Percentiles rank a stretch among this genome's conserved stretches.
Evolutionary conservation across 2,113 vertebrate species (phyloP).

Genomic region (Cranoglanis bouderius): DNA sequence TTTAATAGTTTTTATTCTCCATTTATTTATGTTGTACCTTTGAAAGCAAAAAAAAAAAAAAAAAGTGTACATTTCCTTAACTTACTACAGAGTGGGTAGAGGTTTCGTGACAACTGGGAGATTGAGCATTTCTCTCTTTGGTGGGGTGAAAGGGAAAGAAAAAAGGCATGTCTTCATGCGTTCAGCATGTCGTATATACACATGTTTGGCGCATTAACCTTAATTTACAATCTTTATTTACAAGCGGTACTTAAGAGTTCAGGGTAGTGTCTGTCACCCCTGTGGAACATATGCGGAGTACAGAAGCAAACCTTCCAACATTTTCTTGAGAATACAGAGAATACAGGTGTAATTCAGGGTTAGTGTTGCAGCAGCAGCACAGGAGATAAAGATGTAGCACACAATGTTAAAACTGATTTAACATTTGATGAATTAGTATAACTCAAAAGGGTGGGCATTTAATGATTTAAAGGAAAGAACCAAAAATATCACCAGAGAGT

Average conservation of each 20-base stretch:
- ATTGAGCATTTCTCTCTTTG: slow-evolving; percentile 63
- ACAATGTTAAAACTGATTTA: not conserved
- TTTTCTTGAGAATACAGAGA: slow-evolving; percentile 18
- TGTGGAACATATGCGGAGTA: slow-evolving; percentile 28
- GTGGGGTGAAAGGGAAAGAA: slow-evolving; percentile 56
- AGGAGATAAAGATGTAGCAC: not conserved
- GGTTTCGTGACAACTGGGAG: slow-evolving; percentile 56
- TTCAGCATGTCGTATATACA: slow-evolving; percentile 56
- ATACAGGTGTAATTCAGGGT: slow-evolving; percentile 23
- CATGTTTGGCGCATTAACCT: slow-evolving; percentile 66
- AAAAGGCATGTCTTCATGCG: slow-evolving; percentile 57
- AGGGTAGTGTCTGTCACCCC: slow-evolving; percentile 49
- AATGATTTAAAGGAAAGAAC: not conserved
- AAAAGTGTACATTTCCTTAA: slow-evolving; percentile 46
- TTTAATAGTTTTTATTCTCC: not conserved
- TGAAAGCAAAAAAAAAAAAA: slow-evolving; percentile 57
- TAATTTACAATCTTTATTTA: slow-evolving; percentile 71
- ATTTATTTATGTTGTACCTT: slow-evolving; percentile 70
- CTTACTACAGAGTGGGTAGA: slow-evolving; percentile 58
- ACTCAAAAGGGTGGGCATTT: not conserved
- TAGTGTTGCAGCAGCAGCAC: slow-evolving; percentile 27
- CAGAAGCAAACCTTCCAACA: slow-evolving; percentile 24
- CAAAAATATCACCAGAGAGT: not conserved
- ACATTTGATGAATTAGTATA: not conserved
- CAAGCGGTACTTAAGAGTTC: slow-evolving; percentile 56